phyloP scores from a whole-genome alignment of 2,113 vertebrate genomes.

The Nesospiza acunhae region DNA sequence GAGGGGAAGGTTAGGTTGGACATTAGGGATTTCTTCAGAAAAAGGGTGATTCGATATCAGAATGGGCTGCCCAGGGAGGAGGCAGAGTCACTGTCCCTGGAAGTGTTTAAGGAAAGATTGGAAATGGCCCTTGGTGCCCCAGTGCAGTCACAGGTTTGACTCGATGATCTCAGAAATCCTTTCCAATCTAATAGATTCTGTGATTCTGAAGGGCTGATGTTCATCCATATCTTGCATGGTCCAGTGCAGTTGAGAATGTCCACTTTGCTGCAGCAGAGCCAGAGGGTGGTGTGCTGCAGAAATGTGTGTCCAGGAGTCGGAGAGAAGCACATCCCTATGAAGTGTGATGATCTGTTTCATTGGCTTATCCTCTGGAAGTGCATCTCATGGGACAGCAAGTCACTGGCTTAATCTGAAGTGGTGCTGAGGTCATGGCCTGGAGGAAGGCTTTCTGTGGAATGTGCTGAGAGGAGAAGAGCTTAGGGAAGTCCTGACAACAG shows the following conservation, averaged over 20 bases:
- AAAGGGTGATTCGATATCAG: background rate
- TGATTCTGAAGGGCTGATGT: background rate
- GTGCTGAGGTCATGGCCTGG: background rate
- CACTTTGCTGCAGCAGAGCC: accelerated
- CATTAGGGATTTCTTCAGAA: background rate
- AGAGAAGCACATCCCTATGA: background rate
- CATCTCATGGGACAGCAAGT: background rate
- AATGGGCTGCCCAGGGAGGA: too few species aligned
- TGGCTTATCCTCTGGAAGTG: too few species aligned
- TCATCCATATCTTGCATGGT: accelerated
- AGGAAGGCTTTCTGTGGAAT: background rate
- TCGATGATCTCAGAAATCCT: background rate
- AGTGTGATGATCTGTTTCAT: background rate
- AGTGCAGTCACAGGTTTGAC: background rate
- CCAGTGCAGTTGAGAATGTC: background rate
- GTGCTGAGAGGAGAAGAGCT: background rate
- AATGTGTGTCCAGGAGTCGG: accelerated
- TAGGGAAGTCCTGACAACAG: background rate
- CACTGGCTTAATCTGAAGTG: background rate
- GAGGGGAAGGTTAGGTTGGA: background rate
- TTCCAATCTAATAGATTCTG: background rate
- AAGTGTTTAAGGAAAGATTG: background rate
- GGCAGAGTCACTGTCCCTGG: background rate
- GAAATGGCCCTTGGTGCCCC: background rate
- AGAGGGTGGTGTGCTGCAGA: background rate